Percentiles rank a stretch among this genome's conserved stretches.
Conservation (phyloP, 2,797 vertebrate species). For the Sarcoramphus papa region DNA sequence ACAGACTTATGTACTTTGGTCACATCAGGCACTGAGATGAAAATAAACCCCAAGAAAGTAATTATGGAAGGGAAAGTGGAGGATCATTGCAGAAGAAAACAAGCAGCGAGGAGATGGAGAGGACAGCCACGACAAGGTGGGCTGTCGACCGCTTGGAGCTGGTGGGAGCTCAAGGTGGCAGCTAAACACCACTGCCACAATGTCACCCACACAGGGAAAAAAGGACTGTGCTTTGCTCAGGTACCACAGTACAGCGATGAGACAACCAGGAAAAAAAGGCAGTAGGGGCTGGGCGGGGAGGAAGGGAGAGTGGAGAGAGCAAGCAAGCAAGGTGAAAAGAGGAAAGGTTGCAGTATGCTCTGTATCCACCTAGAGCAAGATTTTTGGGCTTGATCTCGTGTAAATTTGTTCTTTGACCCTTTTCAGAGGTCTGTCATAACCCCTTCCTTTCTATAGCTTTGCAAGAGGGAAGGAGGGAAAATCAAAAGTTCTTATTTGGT, state of each 20-base stretch:
- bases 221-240: not conserved
- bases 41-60: slow-evolving; percentile 51
- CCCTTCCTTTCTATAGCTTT: not conserved
- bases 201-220: not conserved
- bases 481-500: not conserved
- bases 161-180: not conserved
- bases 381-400: not conserved
- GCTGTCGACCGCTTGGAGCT: rapidly evolving
- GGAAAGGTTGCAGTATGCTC: not conserved
- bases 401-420: not conserved
- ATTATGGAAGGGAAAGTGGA: not conserved
- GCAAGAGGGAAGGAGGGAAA: not conserved
- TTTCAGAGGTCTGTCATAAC: not conserved
- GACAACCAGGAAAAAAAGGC: not conserved
- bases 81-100: not conserved
- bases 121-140: not conserved
- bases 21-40: slow-evolving; percentile 23
- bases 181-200: not conserved
- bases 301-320: not conserved
- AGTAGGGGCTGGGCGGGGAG: not conserved
- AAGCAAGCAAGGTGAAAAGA: not conserved
- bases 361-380: not conserved
- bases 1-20: slow-evolving; percentile 45
- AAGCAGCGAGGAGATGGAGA: not conserved
- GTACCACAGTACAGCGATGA: rapidly evolving